Percentiles rank a stretch among this genome's conserved stretches.
Conservation (phyloP, 2,888 invertebrate genomes). For the Heliconius aoede region DNA sequence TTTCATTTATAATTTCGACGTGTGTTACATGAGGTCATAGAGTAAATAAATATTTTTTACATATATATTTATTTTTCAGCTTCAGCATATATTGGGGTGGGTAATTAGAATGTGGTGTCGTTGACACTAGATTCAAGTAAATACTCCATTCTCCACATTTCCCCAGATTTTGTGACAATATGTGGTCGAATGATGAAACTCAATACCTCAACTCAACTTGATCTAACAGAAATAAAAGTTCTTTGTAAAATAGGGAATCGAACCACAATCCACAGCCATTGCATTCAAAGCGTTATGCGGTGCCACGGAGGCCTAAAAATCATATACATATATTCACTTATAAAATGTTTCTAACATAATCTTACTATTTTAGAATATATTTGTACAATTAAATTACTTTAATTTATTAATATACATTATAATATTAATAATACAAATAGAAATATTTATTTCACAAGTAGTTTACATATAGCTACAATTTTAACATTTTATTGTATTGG, state of each 20-base stretch:
- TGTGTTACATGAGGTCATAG: background rate
- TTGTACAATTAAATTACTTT: background rate
- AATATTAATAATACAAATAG: background rate
- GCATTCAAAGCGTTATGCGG: background rate
- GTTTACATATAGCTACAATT: background rate
- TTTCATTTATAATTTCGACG: background rate
- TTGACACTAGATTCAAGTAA: too few species aligned
- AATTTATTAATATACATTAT: background rate
- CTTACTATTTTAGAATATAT: background rate
- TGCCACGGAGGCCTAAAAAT: background rate
- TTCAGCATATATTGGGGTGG: too few species aligned
- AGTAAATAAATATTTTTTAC: background rate
- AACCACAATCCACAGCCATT: background rate
- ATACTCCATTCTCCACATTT: background rate
- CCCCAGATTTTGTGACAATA: too few species aligned
- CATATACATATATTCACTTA: background rate
- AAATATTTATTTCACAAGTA: background rate
- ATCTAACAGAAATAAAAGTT: background rate
- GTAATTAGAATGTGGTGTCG: too few species aligned
- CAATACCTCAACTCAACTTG: background rate
- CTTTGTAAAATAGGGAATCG: background rate
- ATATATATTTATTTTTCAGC: background rate
- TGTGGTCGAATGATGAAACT: background rate
- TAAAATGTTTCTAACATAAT: background rate
- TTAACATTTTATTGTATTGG: background rate